Percentiles rank a stretch among this genome's conserved stretches.
These are phyloP conservation scores for Diarsia dahlii DNA, from an alignment of 2,888 invertebrate genomes.

Conservation along the genomic window DNA sequence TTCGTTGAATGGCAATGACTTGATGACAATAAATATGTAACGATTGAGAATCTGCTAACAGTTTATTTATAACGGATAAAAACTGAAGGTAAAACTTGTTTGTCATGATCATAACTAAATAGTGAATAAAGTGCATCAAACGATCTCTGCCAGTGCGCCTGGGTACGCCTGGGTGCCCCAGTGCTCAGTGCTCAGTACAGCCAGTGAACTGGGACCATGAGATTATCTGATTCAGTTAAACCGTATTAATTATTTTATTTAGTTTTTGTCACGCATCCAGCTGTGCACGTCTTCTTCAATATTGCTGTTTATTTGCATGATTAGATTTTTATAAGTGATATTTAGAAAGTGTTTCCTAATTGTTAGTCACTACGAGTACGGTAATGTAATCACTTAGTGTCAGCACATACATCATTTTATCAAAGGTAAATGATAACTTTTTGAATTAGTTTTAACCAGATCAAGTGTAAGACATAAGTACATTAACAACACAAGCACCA, in stretches of 20 bases:
- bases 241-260: slow-evolving; percentile 82
- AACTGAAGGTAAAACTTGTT: slow-evolving; percentile 83
- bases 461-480: slow-evolving; percentile 86
- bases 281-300: slow-evolving; percentile 89
- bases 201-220: slow-evolving; percentile 77
- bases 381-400: slow-evolving; percentile 87
- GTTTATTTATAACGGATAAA: slow-evolving; percentile 86
- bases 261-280: slow-evolving; percentile 89
- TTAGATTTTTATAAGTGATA: slow-evolving; percentile 80
- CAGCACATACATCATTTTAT: slow-evolving; percentile 89
- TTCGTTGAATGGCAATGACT: slow-evolving; percentile 85
- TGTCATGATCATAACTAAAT: slow-evolving; percentile 86
- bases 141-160: slow-evolving; percentile 70
- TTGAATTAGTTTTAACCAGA: slow-evolving; percentile 80
- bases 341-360: slow-evolving; percentile 82
- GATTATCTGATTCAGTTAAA: slow-evolving; percentile 79
- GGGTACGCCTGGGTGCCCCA: slow-evolving; percentile 23
- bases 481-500: slow-evolving; percentile 65
- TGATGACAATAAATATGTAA: slow-evolving; percentile 77
- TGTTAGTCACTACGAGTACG: slow-evolving; percentile 85
- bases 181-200: slow-evolving; percentile 45
- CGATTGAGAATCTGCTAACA: slow-evolving; percentile 86
- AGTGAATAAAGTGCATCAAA: slow-evolving; percentile 80
- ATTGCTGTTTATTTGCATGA: slow-evolving; percentile 89
- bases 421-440: slow-evolving; percentile 83